Conservation (phyloP, 2,113 vertebrate species). For the Chloropsis cyanopogon region DNA sequence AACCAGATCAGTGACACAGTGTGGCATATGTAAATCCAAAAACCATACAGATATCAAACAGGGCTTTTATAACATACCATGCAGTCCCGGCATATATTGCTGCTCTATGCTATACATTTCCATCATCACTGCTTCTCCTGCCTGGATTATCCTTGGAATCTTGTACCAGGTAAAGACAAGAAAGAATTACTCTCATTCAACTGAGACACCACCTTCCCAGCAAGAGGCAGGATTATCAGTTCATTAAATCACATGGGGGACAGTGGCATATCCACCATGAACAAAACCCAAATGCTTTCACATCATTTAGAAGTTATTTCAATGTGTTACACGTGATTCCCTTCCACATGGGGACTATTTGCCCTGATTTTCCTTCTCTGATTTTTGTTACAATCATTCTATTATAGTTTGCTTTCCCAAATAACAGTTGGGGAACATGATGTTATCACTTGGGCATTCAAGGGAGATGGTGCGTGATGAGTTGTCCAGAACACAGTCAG, state of each 20-base stretch:
- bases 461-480: not conserved
- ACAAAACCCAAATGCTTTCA: not conserved
- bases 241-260: not conserved
- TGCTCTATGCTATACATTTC: not conserved
- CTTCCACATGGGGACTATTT: not conserved
- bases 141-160: slow-evolving; percentile 17
- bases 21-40: not conserved
- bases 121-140: not conserved
- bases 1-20: not conserved
- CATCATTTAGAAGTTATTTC: not conserved
- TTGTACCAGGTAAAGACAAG: not conserved
- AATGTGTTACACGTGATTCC: not conserved
- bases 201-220: not conserved
- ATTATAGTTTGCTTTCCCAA: not conserved
- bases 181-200: not conserved
- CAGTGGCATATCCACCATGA: not conserved
- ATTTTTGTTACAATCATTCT: not conserved
- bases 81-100: not conserved
- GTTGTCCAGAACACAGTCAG: not conserved
- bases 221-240: not conserved
- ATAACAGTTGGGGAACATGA: fast-evolving
- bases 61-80: not conserved
- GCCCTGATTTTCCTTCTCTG: not conserved
- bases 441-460: not conserved
- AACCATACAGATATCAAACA: slow-evolving; percentile 2